These are phyloP conservation scores for Siderastrea radians DNA, from an alignment of 92 coral and sea anemone genomes.

Conservation along the genomic window DNA sequence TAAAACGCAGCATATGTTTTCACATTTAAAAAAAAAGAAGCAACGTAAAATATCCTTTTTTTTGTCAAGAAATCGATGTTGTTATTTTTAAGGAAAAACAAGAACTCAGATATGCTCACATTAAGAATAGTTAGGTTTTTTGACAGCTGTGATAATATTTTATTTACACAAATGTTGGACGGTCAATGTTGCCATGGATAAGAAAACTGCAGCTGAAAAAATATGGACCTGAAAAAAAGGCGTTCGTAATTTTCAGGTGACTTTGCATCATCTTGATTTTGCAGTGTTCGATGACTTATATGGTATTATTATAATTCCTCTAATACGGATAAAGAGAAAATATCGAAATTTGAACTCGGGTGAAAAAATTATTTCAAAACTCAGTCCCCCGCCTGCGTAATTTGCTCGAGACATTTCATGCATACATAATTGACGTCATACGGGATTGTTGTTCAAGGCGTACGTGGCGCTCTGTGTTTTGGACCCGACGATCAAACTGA, in stretches of 20 bases:
- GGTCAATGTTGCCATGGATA: constrained; percentile 21
- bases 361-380: too few relatives aligned
- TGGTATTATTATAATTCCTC: neutral
- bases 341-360: neutral
- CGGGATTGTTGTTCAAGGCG: constrained; percentile 71
- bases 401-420: constrained; percentile 33
- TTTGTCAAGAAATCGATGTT: neutral
- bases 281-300: too few relatives aligned
- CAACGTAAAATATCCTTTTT: neutral
- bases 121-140: neutral
- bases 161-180: constrained; percentile 10
- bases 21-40: too few relatives aligned
- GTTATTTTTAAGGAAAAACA: too few relatives aligned
- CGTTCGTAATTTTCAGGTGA: neutral
- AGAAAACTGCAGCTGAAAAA: neutral
- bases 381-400: neutral
- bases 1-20: too few relatives aligned
- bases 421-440: constrained; percentile 64
- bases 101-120: too few relatives aligned
- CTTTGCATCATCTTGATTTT: neutral
- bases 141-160: neutral
- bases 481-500: neutral
- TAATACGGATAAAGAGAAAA: neutral
- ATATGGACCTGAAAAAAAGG: neutral
- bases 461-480: constrained; percentile 80